phyloP scores from a whole-genome alignment of 1,140 invertebrate species.

The Phymastichus coffea region DNA sequence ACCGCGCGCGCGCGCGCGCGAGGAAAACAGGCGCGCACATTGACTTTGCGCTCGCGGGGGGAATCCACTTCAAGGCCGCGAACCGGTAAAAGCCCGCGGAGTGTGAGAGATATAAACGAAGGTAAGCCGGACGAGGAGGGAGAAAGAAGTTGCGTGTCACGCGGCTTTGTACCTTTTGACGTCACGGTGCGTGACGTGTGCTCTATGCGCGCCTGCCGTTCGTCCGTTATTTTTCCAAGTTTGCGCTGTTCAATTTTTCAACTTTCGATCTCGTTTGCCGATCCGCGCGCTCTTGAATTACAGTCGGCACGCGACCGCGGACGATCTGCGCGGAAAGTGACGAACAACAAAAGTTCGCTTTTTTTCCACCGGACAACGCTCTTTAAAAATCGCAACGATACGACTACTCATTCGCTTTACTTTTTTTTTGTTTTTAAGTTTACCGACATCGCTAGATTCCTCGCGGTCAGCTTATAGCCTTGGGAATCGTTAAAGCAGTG shows the following conservation, averaged over 20 bases:
- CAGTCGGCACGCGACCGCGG: too few species aligned
- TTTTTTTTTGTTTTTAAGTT: too few species aligned
- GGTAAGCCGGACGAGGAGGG: neutral
- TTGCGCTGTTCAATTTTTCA: constrained; percentile 4
- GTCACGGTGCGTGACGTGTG: constrained; percentile 1
- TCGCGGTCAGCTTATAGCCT: too few species aligned
- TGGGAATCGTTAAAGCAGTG: too few species aligned
- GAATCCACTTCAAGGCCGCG: constrained; percentile 17
- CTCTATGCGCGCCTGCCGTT: neutral
- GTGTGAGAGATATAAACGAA: neutral
- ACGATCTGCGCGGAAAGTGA: too few species aligned
- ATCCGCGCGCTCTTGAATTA: too few species aligned
- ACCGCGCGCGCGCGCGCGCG: too few species aligned
- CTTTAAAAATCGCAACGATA: too few species aligned
- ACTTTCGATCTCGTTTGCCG: neutral
- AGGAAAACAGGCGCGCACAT: constrained; percentile 5
- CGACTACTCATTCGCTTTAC: too few species aligned
- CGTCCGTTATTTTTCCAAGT: constrained; percentile 18
- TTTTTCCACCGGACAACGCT: too few species aligned
- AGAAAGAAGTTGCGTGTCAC: constrained; percentile 16
- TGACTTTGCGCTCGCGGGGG: neutral
- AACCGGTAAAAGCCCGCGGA: constrained; percentile 17
- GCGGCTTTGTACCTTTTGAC: constrained; percentile 8
- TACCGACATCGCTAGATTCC: too few species aligned
- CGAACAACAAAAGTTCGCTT: too few species aligned